Evolutionary conservation across 2,888 invertebrate genomes (phyloP), one percentile per base, ranked within the genome.

Genomic region (Drosophila meridionalis): DNA sequence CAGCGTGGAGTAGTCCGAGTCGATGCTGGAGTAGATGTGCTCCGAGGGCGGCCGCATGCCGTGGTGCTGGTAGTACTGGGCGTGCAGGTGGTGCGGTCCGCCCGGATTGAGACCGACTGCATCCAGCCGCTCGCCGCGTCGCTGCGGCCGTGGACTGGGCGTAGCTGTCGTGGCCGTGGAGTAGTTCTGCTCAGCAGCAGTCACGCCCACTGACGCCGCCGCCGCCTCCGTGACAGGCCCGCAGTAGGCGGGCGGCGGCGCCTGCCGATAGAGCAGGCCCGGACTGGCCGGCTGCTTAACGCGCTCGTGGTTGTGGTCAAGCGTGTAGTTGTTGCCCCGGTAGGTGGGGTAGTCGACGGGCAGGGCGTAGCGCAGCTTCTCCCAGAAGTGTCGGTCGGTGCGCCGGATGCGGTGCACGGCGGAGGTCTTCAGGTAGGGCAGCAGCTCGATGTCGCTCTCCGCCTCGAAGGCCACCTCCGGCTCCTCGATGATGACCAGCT

Each of bases 371-470:
- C 97, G 95, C 77, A 99, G 94, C 86, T 98, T 96, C 92, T 98
- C 98, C 98, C 98, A 98, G 94, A 99, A 99, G 91, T 97, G 95
- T 82, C 97, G 96, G 93, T 99, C 98, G 80, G 96, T 97, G 96
- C 97, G 97, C 76, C 96, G 95, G 52, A 98, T 95, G 64, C 97
- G 95, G 69, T 93, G 93, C 60, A 93, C 93, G 38, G 97, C 97
- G 79, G 97, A 96, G 47, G 97, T 97, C 93, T 98, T 97, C 66
- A 99, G 94, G 91, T 98, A 98, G 64, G 97, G 96, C 91, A 98
- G 95, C 80, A 98, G 94, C 92, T 98, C 98, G 40, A 97, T 96
- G 93, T 98, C 98, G 78, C 97, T 95, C 92, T 97, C 96, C 55
- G 97, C 96, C 92, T 97, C 97, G 56, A 96, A 96, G 48, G 97